A percentile compares a stretch with the other conserved stretches of the same genome.
These are phyloP conservation scores for Andrena bucephala DNA, from an alignment of 2,888 invertebrate species.

Conservation along the genomic window DNA sequence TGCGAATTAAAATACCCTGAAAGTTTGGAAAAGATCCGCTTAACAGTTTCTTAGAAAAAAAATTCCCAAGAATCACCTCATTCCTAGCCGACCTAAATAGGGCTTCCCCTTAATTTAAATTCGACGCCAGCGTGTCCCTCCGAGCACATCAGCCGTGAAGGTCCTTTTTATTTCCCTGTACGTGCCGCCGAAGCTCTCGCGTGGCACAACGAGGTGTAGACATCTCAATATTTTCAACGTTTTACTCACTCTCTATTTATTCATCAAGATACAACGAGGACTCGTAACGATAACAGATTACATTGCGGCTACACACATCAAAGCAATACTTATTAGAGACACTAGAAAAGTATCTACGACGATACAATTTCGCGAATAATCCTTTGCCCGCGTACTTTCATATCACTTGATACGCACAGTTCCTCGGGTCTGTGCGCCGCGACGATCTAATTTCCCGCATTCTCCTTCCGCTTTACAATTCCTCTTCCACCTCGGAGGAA, in stretches of 20 bases:
- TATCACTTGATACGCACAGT: conserved; percentile 23
- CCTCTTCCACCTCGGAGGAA: neutral
- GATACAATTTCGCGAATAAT: conserved; percentile 45
- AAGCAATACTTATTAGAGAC: conserved; percentile 60
- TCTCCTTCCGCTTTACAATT: neutral
- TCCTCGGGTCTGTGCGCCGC: neutral
- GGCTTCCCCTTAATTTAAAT: too few relatives aligned
- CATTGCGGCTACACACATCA: conserved; percentile 66
- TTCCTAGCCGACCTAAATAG: too few relatives aligned
- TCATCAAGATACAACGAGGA: conserved; percentile 68
- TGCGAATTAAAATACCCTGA: too few relatives aligned
- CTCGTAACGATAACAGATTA: conserved; percentile 66
- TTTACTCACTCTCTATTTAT: conserved; percentile 72
- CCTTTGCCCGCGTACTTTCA: conserved; percentile 47
- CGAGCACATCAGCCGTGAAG: neutral
- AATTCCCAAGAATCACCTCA: too few relatives aligned
- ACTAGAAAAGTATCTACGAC: conserved; percentile 58
- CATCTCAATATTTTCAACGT: conserved; percentile 61
- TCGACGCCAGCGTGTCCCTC: too few relatives aligned
- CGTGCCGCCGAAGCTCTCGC: conserved; percentile 21
- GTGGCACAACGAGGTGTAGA: conserved; percentile 48
- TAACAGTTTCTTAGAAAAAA: too few relatives aligned
- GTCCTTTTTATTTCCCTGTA: neutral
- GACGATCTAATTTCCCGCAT: neutral
- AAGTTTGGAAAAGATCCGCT: too few relatives aligned